These are phyloP conservation scores for Octopus sinensis DNA, from an alignment of 1,140 invertebrate species.

Conservation along the genomic window DNA sequence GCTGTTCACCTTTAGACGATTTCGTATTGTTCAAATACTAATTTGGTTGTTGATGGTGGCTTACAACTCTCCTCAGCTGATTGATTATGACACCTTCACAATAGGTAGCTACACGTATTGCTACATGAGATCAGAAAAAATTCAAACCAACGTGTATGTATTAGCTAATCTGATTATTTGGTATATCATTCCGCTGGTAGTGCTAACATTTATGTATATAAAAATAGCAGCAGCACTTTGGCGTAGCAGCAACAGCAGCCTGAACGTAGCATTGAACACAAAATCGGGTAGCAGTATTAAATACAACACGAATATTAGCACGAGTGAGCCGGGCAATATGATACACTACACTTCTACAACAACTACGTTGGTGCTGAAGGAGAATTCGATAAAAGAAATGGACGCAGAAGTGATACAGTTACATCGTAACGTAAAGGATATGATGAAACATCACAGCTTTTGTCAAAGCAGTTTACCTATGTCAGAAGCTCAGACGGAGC, in stretches of 20 bases:
- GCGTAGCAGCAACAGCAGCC: constrained; percentile 26
- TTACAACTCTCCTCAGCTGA: constrained; percentile 41
- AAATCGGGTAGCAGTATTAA: too few species aligned
- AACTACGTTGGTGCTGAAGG: too few species aligned
- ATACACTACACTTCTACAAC: too few species aligned
- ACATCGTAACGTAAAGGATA: too few species aligned
- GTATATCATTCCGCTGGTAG: constrained; percentile 77
- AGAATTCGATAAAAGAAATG: too few species aligned
- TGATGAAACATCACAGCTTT: too few species aligned
- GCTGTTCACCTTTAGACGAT: constrained; percentile 34
- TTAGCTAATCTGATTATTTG: constrained; percentile 46
- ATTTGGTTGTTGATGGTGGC: constrained; percentile 41
- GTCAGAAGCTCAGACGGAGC: too few species aligned
- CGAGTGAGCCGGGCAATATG: too few species aligned
- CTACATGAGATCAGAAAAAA: constrained; percentile 23
- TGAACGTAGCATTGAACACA: not conserved
- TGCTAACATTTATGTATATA: constrained; percentile 80
- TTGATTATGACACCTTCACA: constrained; percentile 36
- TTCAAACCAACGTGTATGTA: constrained; percentile 13
- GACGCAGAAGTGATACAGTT: too few species aligned
- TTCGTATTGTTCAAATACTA: constrained; percentile 19
- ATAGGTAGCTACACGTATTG: constrained; percentile 20
- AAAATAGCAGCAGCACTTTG: constrained; percentile 68
- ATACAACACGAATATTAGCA: too few species aligned
- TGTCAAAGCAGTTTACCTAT: too few species aligned